phyloP scores from a whole-genome alignment of 2,888 invertebrate species.

The Parapristionchus giblindavisi region DNA sequence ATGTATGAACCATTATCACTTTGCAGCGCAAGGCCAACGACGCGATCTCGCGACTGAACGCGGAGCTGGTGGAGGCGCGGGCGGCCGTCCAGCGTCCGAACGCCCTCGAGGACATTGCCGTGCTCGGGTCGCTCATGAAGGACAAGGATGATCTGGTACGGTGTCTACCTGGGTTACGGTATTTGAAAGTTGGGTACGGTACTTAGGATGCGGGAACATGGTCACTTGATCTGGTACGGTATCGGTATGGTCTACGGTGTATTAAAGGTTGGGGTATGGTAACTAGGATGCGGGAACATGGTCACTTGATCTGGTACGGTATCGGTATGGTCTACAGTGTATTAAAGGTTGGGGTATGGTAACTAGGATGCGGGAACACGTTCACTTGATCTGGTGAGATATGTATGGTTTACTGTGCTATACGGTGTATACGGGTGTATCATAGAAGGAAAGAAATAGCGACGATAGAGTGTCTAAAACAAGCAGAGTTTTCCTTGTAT shows the following conservation, averaged over 20 bases:
- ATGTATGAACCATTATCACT: neutral
- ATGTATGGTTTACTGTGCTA: neutral
- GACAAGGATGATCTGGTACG: conserved; percentile 54
- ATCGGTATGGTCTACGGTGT: neutral
- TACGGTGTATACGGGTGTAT: too few relatives aligned
- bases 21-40: conserved; percentile 67
- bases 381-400: neutral
- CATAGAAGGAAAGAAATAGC: too few relatives aligned
- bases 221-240: neutral
- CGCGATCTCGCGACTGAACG: conserved; percentile 78
- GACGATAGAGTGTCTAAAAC: too few relatives aligned
- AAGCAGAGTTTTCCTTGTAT: too few relatives aligned
- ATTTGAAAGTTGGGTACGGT: too few relatives aligned
- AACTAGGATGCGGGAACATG: neutral
- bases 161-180: too few relatives aligned
- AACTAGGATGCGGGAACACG: neutral
- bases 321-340: neutral
- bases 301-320: neutral
- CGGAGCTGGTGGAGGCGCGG: conserved; percentile 18
- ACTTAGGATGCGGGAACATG: neutral
- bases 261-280: too few relatives aligned
- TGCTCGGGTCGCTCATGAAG: conserved; percentile 50
- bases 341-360: too few relatives aligned
- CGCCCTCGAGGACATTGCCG: conserved; percentile 55
- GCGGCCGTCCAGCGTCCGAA: neutral